Conservation (phyloP, 2,797 vertebrate genomes). For the Coregonus sp. region DNA sequence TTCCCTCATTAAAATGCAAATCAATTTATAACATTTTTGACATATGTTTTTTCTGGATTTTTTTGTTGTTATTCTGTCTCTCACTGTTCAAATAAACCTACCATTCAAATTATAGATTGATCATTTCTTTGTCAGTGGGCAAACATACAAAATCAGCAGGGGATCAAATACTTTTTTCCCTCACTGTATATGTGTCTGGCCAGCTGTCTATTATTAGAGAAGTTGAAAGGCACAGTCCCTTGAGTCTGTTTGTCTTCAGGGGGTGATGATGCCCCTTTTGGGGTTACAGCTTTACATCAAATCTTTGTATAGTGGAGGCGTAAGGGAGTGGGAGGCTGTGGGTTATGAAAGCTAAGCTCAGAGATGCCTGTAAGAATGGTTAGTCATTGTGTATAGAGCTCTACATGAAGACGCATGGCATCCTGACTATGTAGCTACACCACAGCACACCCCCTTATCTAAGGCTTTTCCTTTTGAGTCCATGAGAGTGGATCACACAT, state of each 20-base stretch:
- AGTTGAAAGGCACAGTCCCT: constrained; percentile 55
- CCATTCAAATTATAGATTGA: no score
- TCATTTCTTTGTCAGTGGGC: no score
- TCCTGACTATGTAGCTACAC: constrained; percentile 12
- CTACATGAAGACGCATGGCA: not conserved
- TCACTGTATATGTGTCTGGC: not conserved
- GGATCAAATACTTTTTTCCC: no score
- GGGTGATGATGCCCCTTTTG: not conserved
- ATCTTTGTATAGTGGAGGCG: not conserved
- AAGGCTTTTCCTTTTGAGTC: constrained; percentile 26
- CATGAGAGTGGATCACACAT: constrained; percentile 36
- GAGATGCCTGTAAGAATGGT: constrained; percentile 2
- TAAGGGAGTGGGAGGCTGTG: not conserved
- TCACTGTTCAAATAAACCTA: no score
- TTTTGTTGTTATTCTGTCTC: no score
- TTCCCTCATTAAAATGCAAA: no score
- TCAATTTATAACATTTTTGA: no score
- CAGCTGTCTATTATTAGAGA: constrained; percentile 26
- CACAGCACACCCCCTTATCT: constrained; percentile 26
- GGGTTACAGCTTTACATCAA: not conserved
- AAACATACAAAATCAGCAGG: no score
- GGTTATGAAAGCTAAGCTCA: not conserved
- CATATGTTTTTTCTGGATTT: no score
- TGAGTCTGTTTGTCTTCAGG: constrained; percentile 62
- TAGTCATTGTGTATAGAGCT: not conserved